A percentile compares a stretch with the other conserved stretches of the same genome.
These are phyloP conservation scores for Trichogramma evanescens DNA, from an alignment of 2,888 invertebrate species.

Conservation along the genomic window DNA sequence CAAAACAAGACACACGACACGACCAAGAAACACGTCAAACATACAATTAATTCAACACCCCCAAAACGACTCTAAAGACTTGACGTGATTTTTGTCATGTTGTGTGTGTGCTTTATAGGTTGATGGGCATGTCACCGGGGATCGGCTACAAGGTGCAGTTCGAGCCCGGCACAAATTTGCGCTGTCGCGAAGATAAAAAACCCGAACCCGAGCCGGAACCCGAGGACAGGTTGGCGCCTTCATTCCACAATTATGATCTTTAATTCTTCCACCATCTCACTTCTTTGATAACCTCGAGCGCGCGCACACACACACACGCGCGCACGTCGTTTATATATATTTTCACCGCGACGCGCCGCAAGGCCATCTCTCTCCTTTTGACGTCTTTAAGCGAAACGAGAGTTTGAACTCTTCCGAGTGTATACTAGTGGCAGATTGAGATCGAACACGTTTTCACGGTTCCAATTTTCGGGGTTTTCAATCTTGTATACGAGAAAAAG, in stretches of 20 bases:
- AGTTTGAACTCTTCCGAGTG: no score
- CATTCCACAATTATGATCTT: background rate
- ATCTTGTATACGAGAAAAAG: no score
- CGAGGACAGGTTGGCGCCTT: constrained; percentile 40
- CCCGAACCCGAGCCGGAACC: constrained; percentile 29
- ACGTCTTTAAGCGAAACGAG: no score
- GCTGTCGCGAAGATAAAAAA: constrained; percentile 44
- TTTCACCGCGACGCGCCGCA: no score
- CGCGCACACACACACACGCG: background rate
- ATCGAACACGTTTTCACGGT: no score
- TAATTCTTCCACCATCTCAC: background rate
- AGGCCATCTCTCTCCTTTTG: no score
- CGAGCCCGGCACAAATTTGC: constrained; percentile 45
- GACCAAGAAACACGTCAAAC: no score
- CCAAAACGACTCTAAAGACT: no score
- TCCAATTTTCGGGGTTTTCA: no score
- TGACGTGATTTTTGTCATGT: background rate
- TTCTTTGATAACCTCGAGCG: background rate
- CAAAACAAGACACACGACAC: no score
- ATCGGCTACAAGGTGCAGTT: constrained; percentile 45
- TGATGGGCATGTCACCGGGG: constrained; percentile 43
- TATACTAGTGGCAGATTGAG: no score
- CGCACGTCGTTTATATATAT: background rate
- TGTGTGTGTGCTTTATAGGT: constrained; percentile 40
- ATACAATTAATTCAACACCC: no score